Evolutionary conservation across 2,113 vertebrate genomes (phyloP).

Genomic region (Haemorhous mexicanus): DNA sequence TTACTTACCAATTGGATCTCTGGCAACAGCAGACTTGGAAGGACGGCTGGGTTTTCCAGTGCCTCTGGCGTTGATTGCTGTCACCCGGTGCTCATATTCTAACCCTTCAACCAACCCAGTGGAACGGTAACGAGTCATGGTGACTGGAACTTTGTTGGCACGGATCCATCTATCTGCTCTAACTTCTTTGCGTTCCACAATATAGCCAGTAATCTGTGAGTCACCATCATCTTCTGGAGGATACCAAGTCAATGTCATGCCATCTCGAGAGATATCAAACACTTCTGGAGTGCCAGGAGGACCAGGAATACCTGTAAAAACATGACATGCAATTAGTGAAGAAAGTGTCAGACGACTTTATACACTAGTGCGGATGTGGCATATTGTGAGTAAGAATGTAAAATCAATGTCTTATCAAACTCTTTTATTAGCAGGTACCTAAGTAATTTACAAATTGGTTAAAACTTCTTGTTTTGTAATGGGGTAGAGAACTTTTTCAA

Average conservation of each 20-base stretch:
- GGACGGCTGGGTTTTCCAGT: slow-evolving; percentile 90
- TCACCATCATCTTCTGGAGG: slow-evolving; percentile 94
- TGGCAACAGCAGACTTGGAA: slow-evolving; percentile 89
- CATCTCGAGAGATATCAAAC: slow-evolving; percentile 93
- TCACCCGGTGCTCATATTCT: slow-evolving; percentile 96
- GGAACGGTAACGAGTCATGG: slow-evolving; percentile 97
- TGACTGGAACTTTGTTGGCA: slow-evolving; percentile 94
- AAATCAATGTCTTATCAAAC: background rate
- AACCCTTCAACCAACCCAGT: slow-evolving; percentile 94
- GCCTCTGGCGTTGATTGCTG: slow-evolving; percentile 91
- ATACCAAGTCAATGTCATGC: slow-evolving; percentile 97
- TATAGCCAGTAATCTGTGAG: slow-evolving; percentile 91
- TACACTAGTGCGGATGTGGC: background rate
- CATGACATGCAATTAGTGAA: background rate
- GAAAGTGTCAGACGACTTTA: background rate
- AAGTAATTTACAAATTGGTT: background rate
- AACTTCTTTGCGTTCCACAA: slow-evolving; percentile 96
- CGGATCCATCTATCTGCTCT: slow-evolving; percentile 95
- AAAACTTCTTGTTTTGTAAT: background rate
- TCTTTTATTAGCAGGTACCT: background rate
- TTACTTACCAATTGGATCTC: slow-evolving; percentile 91
- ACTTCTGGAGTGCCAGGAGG: slow-evolving; percentile 89
- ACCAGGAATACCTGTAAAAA: slow-evolving; percentile 84
- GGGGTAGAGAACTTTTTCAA: background rate
- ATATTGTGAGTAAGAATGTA: background rate